Percentiles rank a stretch among this genome's conserved stretches.
These are phyloP conservation scores for Pteropus alecto DNA, from an alignment of 2,113 vertebrate genomes.

Conservation along the genomic window DNA sequence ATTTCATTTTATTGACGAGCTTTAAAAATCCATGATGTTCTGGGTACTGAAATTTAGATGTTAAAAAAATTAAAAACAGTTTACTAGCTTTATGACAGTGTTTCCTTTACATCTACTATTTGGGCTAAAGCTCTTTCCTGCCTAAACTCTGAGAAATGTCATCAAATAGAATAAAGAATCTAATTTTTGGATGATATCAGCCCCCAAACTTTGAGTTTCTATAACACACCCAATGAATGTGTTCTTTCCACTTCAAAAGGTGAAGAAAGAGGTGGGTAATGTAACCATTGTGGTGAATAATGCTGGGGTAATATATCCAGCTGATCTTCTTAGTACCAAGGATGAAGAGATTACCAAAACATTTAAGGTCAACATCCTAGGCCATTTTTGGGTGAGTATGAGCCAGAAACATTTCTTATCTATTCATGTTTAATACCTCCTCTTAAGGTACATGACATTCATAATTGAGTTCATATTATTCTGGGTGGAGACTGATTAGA, in stretches of 20 bases:
- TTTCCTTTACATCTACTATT: not conserved
- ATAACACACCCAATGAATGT: not conserved
- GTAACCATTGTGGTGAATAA: constrained; percentile 84
- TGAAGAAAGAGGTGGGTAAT: constrained; percentile 83
- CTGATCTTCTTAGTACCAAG: constrained; percentile 79
- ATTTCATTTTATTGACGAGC: not conserved
- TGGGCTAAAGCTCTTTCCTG: not conserved
- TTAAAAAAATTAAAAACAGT: not conserved
- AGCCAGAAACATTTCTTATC: no score
- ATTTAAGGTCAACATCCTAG: constrained; percentile 81
- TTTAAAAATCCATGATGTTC: not conserved
- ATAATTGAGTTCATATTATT: no score
- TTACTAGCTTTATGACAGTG: not conserved
- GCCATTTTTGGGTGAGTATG: no score
- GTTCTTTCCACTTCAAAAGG: constrained; percentile 67
- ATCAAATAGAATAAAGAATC: not conserved
- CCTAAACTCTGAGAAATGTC: not conserved
- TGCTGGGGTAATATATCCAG: constrained; percentile 74
- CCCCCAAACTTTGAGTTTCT: not conserved
- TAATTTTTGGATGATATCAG: not conserved
- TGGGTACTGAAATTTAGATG: not conserved
- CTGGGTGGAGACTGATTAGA: no score
- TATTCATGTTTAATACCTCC: no score
- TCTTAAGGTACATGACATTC: no score
- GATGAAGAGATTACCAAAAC: constrained; percentile 82